These are phyloP conservation scores for Neogobius melanostomus DNA, from an alignment of 2,113 vertebrate genomes.

Conservation along the genomic window DNA sequence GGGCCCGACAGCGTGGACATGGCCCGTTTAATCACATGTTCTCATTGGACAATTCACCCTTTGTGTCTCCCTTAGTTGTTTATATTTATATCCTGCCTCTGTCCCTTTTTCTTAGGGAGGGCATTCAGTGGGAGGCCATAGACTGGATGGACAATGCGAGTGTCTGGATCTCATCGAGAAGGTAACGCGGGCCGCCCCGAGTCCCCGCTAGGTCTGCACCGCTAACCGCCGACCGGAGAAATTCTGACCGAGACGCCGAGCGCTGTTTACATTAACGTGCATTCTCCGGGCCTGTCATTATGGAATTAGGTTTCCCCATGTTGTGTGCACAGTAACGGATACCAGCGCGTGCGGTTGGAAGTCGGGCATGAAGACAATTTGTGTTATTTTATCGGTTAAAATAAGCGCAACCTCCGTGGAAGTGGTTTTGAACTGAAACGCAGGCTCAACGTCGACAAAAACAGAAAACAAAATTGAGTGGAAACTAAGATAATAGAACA, in stretches of 20 bases:
- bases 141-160: slow-evolving; percentile 97
- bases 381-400: slow-evolving; percentile 51
- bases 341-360: slow-evolving; percentile 43
- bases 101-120: slow-evolving; percentile 78
- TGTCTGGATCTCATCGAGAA: slow-evolving; percentile 94
- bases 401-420: slow-evolving; percentile 27
- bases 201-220: slow-evolving; percentile 36
- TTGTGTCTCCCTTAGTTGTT: slow-evolving; percentile 60
- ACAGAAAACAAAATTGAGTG: neutral
- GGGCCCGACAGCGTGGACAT: slow-evolving; percentile 50
- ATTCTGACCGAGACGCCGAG: slow-evolving; percentile 54
- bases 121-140: slow-evolving; percentile 92
- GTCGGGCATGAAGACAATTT: slow-evolving; percentile 40
- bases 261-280: slow-evolving; percentile 55
- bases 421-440: slow-evolving; percentile 12
- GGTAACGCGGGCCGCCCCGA: slow-evolving; percentile 70
- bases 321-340: slow-evolving; percentile 61
- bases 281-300: slow-evolving; percentile 58
- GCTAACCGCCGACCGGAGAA: slow-evolving; percentile 54
- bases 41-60: slow-evolving; percentile 57
- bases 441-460: slow-evolving; percentile 27
- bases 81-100: slow-evolving; percentile 39
- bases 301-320: slow-evolving; percentile 52
- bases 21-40: slow-evolving; percentile 70
- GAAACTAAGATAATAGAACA: too few relatives aligned